phyloP scores from a whole-genome alignment of 2,888 invertebrate genomes.

The Cephus pygmeus region DNA sequence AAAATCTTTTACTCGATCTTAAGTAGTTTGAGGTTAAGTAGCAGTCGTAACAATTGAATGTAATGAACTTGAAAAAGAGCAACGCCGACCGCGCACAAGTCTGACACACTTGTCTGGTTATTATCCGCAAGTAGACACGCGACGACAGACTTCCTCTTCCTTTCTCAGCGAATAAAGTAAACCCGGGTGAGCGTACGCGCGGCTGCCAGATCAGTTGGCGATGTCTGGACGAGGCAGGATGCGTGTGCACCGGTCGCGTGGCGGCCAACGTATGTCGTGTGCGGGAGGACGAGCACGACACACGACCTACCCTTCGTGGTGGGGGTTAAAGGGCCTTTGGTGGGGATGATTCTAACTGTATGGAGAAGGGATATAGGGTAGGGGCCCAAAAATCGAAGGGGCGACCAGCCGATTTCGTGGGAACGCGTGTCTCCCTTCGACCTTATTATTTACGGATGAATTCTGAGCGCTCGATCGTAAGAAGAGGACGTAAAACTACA shows the following conservation, averaged over 20 bases:
- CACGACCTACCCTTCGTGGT: conserved; percentile 53
- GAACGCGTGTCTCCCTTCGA: conserved; percentile 56
- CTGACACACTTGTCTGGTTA: background rate
- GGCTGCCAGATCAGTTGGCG: conserved; percentile 18
- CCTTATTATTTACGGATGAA: conserved; percentile 36
- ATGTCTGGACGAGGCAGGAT: conserved; percentile 35
- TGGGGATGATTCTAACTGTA: conserved; percentile 33
- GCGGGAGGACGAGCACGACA: conserved; percentile 61
- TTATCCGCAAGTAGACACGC: conserved; percentile 1
- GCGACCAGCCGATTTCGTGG: conserved; percentile 56
- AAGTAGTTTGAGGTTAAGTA: background rate
- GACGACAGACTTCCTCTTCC: conserved; percentile 7
- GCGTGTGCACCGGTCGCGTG: conserved; percentile 65
- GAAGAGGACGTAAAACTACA: conserved; percentile 22
- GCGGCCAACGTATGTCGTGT: conserved; percentile 66
- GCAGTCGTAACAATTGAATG: background rate
- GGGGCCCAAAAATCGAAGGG: conserved; percentile 21
- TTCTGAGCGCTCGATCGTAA: conserved; percentile 45
- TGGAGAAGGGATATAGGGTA: conserved; percentile 22
- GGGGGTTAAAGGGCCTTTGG: conserved; percentile 43
- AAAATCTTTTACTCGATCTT: background rate
- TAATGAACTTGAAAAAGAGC: conserved; percentile 1
- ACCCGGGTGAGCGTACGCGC: conserved; percentile 9
- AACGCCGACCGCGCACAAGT: conserved; percentile 1
- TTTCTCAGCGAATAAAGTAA: background rate